These are phyloP conservation scores for Cygnus atratus DNA, from an alignment of 2,113 vertebrate genomes.

Conservation along the genomic window DNA sequence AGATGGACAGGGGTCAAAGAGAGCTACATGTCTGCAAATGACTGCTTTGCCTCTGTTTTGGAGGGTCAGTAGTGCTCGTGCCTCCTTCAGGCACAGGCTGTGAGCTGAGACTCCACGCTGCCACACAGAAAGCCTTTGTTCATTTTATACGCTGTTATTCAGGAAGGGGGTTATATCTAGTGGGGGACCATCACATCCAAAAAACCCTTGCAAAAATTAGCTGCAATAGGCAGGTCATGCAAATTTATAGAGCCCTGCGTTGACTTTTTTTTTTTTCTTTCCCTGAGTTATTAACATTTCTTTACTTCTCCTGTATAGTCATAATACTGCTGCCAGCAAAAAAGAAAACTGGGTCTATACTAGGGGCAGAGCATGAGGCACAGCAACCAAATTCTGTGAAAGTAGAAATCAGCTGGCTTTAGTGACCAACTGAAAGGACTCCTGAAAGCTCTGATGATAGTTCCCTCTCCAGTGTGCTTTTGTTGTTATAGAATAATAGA, in stretches of 20 bases:
- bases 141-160: not conserved
- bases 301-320: not conserved
- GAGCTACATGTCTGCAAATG: not conserved
- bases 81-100: not conserved
- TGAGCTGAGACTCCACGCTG: accelerated
- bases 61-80: not conserved
- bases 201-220: not conserved
- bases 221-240: not conserved
- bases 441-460: not conserved
- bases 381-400: not conserved
- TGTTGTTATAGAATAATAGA: not conserved
- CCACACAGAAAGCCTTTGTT: not conserved
- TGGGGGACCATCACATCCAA: accelerated
- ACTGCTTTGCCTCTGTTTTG: not conserved
- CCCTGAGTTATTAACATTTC: not conserved
- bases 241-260: not conserved
- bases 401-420: not conserved
- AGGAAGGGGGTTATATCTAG: not conserved
- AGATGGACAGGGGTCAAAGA: not conserved
- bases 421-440: not conserved
- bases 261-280: not conserved
- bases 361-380: not conserved
- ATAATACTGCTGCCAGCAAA: not conserved
- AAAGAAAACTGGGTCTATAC: not conserved
- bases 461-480: not conserved